A percentile compares a stretch with the other conserved stretches of the same genome.
Conservation (phyloP, 1,140 invertebrate genomes). For the Nebria ingens region DNA sequence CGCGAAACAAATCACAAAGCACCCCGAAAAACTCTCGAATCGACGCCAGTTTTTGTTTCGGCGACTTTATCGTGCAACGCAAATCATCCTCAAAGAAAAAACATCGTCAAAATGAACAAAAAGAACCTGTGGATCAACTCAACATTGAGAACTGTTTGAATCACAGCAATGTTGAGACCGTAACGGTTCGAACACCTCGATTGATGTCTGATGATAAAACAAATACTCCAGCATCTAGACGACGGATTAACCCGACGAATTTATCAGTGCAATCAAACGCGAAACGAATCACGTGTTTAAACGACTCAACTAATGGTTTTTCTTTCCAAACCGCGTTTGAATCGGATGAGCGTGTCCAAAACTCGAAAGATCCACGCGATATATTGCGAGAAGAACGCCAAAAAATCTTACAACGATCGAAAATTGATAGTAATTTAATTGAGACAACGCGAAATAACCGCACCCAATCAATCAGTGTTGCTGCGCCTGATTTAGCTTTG, state of each 20-base stretch:
- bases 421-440: slow-evolving; percentile 6
- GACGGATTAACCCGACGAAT: slow-evolving; percentile 31
- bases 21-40: neutral
- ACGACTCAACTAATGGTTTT: slow-evolving; percentile 24
- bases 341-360: slow-evolving; percentile 14
- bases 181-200: no score
- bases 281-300: neutral
- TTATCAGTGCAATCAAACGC: slow-evolving; percentile 16
- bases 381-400: slow-evolving; percentile 20
- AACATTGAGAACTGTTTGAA: slow-evolving; percentile 21
- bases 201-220: no score
- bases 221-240: no score
- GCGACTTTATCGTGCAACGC: slow-evolving; percentile 13
- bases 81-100: slow-evolving; percentile 14
- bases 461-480: slow-evolving; percentile 17
- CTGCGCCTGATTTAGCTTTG: slow-evolving; percentile 24
- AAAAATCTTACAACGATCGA: slow-evolving; percentile 19
- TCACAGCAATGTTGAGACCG: slow-evolving; percentile 27
- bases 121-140: slow-evolving; percentile 16
- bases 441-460: slow-evolving; percentile 5
- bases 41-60: slow-evolving; percentile 1
- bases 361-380: slow-evolving; percentile 17
- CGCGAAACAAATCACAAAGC: neutral
- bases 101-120: slow-evolving; percentile 11
- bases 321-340: slow-evolving; percentile 21